A percentile compares a stretch with the other conserved stretches of the same genome.
phyloP scores from a whole-genome alignment of 2,797 vertebrate species.

The Rhynchonycteris naso region DNA sequence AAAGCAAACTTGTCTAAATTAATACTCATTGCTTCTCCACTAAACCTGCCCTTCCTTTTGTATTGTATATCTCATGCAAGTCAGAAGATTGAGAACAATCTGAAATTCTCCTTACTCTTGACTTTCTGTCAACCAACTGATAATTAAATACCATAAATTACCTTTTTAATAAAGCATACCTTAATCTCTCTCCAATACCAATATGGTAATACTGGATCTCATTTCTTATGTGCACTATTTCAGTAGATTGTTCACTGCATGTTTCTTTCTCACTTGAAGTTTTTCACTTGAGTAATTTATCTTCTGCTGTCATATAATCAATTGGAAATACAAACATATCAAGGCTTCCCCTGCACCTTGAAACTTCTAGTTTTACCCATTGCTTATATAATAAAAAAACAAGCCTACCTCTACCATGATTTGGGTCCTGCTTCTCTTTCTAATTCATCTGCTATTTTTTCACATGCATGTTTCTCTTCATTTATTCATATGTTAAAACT shows the following conservation, averaged over 20 bases:
- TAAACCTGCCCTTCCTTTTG: neutral
- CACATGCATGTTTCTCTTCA: neutral
- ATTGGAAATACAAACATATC: constrained; percentile 30
- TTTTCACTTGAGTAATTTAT: constrained; percentile 49
- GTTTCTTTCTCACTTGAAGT: neutral
- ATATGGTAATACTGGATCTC: neutral
- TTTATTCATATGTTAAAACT: neutral
- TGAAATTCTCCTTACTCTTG: neutral
- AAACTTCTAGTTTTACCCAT: neutral
- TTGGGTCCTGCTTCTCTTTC: neutral
- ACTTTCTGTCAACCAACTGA: neutral
- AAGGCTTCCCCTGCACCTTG: neutral
- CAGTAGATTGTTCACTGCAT: constrained; percentile 19
- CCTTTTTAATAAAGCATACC: constrained; percentile 30
- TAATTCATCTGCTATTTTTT: neutral
- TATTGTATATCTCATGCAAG: neutral
- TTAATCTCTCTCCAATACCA: neutral
- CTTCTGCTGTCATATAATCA: constrained; percentile 31
- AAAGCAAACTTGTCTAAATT: neutral
- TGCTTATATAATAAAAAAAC: neutral
- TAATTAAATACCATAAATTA: neutral
- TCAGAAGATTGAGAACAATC: neutral
- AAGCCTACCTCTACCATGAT: neutral
- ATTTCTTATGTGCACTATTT: constrained; percentile 1
- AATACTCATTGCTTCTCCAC: neutral